Evolutionary conservation across 2,797 vertebrate genomes (phyloP).

Genomic region (Hoplostethus atlanticus): DNA sequence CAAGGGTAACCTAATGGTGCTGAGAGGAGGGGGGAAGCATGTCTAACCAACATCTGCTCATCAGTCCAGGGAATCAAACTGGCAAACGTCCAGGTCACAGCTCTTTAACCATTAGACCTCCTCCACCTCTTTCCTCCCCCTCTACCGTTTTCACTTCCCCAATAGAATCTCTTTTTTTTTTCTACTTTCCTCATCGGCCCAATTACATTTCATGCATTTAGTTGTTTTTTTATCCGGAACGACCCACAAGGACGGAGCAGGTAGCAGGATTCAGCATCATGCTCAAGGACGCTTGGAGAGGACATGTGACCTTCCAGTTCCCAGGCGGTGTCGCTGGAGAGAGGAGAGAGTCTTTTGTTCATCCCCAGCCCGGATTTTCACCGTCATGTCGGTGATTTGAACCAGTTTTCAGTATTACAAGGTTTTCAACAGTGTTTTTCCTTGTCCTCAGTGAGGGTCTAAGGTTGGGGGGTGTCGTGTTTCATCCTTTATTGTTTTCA

Average conservation of each 20-base stretch:
- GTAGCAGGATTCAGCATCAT: conserved; percentile 12
- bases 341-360: too few relatives aligned
- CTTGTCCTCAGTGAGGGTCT: too few relatives aligned
- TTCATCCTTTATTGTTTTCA: too few relatives aligned
- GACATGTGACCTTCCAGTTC: not conserved
- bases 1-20: conserved; percentile 35
- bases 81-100: conserved; percentile 19
- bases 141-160: not conserved
- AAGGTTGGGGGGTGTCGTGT: too few relatives aligned
- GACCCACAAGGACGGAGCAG: not conserved
- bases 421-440: too few relatives aligned
- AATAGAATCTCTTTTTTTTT: not conserved
- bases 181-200: not conserved
- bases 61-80: conserved; percentile 31
- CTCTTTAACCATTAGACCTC: conserved; percentile 33
- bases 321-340: too few relatives aligned
- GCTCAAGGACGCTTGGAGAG: conserved; percentile 43
- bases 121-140: not conserved
- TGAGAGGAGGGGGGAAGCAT: conserved; percentile 3
- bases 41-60: conserved; percentile 40
- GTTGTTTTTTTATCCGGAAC: conserved; percentile 17
- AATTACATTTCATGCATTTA: conserved; percentile 11
- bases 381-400: too few relatives aligned
- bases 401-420: too few relatives aligned
- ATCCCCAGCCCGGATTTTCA: too few relatives aligned